Evolutionary conservation across 2,113 vertebrate genomes (phyloP), one percentile per base, ranked within the genome.

Genomic region (Megaceryle torquata): DNA sequence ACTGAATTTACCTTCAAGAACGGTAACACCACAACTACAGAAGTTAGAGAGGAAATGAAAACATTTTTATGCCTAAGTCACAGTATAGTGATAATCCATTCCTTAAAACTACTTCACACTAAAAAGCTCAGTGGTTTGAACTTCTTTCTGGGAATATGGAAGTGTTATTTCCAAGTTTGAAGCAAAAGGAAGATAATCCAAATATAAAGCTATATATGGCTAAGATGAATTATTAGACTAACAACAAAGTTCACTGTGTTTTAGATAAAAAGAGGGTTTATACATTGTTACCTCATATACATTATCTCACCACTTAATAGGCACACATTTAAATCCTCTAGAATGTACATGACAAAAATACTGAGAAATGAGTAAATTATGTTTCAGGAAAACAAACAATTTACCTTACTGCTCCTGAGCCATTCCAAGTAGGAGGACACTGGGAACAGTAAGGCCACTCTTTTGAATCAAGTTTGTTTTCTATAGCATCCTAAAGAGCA

Each of bases 361-460:
- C 6, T 46, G 20, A 88, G 31, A 78, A 78, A 25, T 2, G 4
- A 6, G 26, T 77, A 81, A 50, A 39, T 25, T 11, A n/a, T 7
- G 7, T 65, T 56, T 46, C 43, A 70, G 74, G 19, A 87, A 91
- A 75, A 26, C 2, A 41, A 93, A 82, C 9, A 5, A 31, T 77
- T 96, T 97, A 99, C 99, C 99, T 99, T 82, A 99, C 99, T 75
- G 98, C 99, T 71, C 99, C 99, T 11, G 99, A 99, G 41, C 99
- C 99, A 50, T 99, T 99, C 99, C 99, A 99, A 8, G 98, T 98
- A 61, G 99, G 98, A 56, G 99, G 99, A 91, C 98, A 99, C 77
- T 98, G 98, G 6, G 99, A 99, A 98, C 98, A 98, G 67, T 99
- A 99, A 0, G 99, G 99, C 99, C 99, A 99, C 13, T 99, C 99